Base-by-base conservation (phyloP, 2,113 vertebrate species). In the human (Homo sapiens) region DNA sequence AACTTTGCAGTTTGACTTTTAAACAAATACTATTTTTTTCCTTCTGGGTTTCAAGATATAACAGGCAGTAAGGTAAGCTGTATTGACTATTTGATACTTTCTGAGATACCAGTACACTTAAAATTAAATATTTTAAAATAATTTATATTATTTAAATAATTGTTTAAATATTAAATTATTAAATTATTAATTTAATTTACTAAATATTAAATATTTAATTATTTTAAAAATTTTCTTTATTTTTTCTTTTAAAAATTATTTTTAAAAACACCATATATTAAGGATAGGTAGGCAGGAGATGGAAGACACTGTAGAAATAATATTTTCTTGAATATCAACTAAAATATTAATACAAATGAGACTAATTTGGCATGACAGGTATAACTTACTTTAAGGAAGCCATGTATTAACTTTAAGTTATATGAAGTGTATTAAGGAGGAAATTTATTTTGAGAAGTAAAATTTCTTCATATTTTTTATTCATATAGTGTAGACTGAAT, bases 371-470 rank as follows among this genome's bases (percentile, higher is more conserved):
- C 35, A 22, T 59, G 76, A 57, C 23, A 89, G 17, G 6, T 81
- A 38, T 0, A 70, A 83, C 64, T 75, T 73, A 52, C 59, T 87
- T 83, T 78, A 55, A 87, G 68, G 30, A 96, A 38, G 6, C 16
- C 35, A 6, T 30, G 1, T 35, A 40, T 68, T 81, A n/a, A 1
- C 80, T 90, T 87, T 32, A 79, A 76, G 50, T 70, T 79, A 52
- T n/a, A 22, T 3, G 7, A 84, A 48, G 73, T 64, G 94, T 91
- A 61, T 81, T 79, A 84, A 80, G 73, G 66, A 96, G 48, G 22
- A 89, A 55, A 20, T 94, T 72, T 9, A 70, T 80, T 86, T 82
- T 91, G 43, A 94, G 83, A 79, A 93, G 61, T 55, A 55, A 61
- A 70, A 90, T 75, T 79, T 12, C 43, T 68, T 75, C 30, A 1